phyloP scores from a whole-genome alignment of 2,888 invertebrate genomes.

The Dexiosoma caninum region DNA sequence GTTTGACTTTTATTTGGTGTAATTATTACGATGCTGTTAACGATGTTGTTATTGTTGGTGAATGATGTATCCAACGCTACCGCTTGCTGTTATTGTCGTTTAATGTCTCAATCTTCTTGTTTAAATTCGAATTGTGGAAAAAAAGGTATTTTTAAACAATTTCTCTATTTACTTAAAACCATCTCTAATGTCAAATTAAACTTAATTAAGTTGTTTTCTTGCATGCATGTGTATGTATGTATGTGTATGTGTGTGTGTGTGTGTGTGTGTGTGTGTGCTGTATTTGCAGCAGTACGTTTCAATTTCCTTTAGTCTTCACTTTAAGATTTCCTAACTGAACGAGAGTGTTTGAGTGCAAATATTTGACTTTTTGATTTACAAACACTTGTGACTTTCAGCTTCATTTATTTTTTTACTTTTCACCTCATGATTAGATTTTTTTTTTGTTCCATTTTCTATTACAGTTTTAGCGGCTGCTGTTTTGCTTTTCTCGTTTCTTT shows the following conservation, averaged over 20 bases:
- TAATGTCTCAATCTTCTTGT: slow-evolving; percentile 44
- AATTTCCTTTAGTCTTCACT: slow-evolving; percentile 16
- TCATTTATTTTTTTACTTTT: slow-evolving; percentile 58
- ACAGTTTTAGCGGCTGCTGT: slow-evolving; percentile 11
- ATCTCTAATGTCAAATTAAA: slow-evolving; percentile 42
- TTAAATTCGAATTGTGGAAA: neutral
- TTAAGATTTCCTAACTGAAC: neutral
- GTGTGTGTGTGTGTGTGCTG: neutral
- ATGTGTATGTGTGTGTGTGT: neutral
- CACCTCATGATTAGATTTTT: slow-evolving; percentile 25
- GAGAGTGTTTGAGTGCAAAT: slow-evolving; percentile 30
- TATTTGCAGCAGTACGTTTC: neutral
- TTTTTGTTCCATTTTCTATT: neutral
- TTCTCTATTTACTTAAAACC: slow-evolving; percentile 36
- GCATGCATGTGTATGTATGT: neutral
- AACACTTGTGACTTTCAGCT: slow-evolving; percentile 58
- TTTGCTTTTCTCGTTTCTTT: no score
- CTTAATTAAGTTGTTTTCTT: slow-evolving; percentile 57
- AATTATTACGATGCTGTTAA: slow-evolving; percentile 19
- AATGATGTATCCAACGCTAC: no score
- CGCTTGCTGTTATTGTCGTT: neutral
- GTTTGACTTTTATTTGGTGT: neutral
- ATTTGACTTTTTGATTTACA: slow-evolving; percentile 57
- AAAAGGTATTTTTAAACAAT: neutral
- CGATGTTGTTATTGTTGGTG: neutral